Base-by-base conservation (phyloP, 2,113 vertebrate species). In the Zeus faber region DNA sequence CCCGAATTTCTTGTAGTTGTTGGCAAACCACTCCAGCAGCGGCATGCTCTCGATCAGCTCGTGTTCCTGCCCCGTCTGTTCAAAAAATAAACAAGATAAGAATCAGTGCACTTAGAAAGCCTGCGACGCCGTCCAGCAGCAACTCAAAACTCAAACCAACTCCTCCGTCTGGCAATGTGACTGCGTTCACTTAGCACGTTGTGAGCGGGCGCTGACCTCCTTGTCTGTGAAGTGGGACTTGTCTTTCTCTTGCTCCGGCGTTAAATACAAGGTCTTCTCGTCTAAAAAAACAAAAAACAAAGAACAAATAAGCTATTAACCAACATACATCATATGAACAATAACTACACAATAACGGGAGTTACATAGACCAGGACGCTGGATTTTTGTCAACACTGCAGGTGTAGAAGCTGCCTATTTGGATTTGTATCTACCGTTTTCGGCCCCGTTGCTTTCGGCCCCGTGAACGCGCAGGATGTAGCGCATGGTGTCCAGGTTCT, bases 141-240 rank as follows among this genome's bases (percentile, higher is more conserved):
- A 7, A 20, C 20, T 2, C 35, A 14, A 2, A 18, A 49, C n/a
- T 2, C n/a, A 18, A 14, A 3, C 43, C 24, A 2, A 21, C 18
- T 13, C 25, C 13, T 20, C 13, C 13, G n/a, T 18, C 8, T 5
- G 23, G 11, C 29, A 6, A 4, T 35, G 9, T 4, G 4, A 24
- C 3, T 10, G 11, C 2, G 8, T 23, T 10, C 10, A 27, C 8
- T 5, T 16, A n/a, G 17, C 7, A 14, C 35, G n/a, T n/a, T n/a
- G n/a, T n/a, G 10, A 14, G 23, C 10, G 10, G 4, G 33, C 8
- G 20, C 87, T 79, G 85, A 98, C 97, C 94, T 99, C 97, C 87
- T 98, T 99, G 82, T 99, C 97, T 91, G 93, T 98, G 88, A 99
- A 99, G 87, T 99, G 97, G 68, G 97, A 99, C 84, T 98, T 98